These are phyloP conservation scores for Tragulus kanchil DNA, from an alignment of 2,113 vertebrate species.

Conservation along the genomic window DNA sequence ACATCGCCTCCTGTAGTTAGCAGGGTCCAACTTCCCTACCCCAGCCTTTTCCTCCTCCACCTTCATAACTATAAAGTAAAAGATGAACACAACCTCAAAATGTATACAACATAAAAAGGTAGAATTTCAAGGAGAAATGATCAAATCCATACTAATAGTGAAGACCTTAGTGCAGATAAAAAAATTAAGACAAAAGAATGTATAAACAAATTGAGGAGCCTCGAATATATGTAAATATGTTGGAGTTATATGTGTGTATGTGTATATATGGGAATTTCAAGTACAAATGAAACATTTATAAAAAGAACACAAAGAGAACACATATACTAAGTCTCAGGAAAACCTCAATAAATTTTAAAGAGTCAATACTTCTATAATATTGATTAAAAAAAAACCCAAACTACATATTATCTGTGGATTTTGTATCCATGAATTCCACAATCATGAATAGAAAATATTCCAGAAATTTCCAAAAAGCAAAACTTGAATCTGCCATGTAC, in stretches of 20 bases:
- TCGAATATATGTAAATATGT: neutral
- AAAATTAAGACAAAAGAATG: neutral
- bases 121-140: slow-evolving; percentile 31
- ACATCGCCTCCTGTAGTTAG: slow-evolving; percentile 38
- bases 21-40: slow-evolving; percentile 37
- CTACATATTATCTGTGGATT: neutral
- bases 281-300: slow-evolving; percentile 26
- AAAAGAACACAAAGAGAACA: neutral
- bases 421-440: too few species aligned
- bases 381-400: neutral
- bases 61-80: slow-evolving; percentile 73
- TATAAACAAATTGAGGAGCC: slow-evolving; percentile 16
- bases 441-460: neutral
- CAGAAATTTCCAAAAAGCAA: neutral
- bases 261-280: neutral
- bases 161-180: neutral
- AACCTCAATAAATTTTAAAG: slow-evolving; percentile 11
- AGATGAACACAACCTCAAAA: slow-evolving; percentile 62
- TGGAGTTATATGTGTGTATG: neutral
- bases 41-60: slow-evolving; percentile 68
- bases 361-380: neutral
- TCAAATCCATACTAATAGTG: neutral
- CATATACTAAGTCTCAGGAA: neutral
- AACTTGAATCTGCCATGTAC: neutral
- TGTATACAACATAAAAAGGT: neutral